Base-by-base conservation (phyloP, 53 echinoderm and acorn worm genomes). In the Echinarachnius parma region DNA sequence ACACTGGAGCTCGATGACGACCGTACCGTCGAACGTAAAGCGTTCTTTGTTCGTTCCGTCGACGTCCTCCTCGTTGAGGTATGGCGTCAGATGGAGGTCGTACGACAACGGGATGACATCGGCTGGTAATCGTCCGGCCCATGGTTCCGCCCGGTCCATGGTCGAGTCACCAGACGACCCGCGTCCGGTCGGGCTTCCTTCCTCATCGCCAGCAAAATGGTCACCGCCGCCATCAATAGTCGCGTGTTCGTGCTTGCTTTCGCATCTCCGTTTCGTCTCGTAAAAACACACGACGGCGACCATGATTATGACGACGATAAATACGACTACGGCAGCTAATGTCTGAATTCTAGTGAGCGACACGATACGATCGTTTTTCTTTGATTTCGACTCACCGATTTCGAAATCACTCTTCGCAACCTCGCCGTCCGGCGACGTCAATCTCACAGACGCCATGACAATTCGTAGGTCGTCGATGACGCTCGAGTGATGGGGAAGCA, bases 231-330 rank as follows among this genome's bases (percentile, higher is more conserved):
- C n/a, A 31, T 66, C 20, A 25, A 29, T 30, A 21, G 32, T 16
- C 16, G 47, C 25, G 3, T 29, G 19, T 3, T 16, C 33, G 34
- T 68, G 52, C 52, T 68, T 68, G 29, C 68, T 31, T 7, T 52
- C 68, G 24, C 78, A 78, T n/a, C 74, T 66, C 19, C 98, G 77
- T 58, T 98, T 91, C 4, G 98, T 88, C 15, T 87, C 77, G 53
- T 98, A 98, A 59, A 66, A 98, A 42, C 82, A 75, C 31, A 98
- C 34, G 1, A 98, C 80, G 27, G 91, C 98, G 21, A 92, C 91
- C 21, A 85, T 79, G 26, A 80, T 71, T 14, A 91, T 79, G 21
- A 92, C 61, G 39, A 64, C 65, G 14, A 64, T 64, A 3, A 87
- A 85, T n/a, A 88, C 79, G 4, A 88, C 28, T 13, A 88, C 65